Percentiles rank a stretch among this genome's conserved stretches.
These are phyloP conservation scores for Psilanteris sp. DNA, from an alignment of 1,140 invertebrate species.

Conservation along the genomic window DNA sequence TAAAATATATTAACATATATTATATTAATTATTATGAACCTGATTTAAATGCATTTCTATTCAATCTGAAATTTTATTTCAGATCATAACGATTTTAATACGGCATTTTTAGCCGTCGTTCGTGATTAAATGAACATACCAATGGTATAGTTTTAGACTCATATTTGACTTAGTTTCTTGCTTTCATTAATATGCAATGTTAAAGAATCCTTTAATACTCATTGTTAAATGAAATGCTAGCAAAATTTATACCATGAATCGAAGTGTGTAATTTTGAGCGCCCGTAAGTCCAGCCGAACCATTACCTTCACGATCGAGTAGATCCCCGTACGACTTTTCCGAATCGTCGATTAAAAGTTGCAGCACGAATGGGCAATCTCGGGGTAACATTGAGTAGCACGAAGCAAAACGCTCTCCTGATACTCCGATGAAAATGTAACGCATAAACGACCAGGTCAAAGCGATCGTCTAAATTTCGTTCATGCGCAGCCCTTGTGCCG, in stretches of 20 bases:
- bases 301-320: constrained; percentile 33
- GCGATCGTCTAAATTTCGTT: constrained; percentile 47
- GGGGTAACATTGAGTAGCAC: constrained; percentile 1
- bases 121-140: too few relatives aligned
- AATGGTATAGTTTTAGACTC: too few relatives aligned
- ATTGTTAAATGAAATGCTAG: constrained; percentile 2
- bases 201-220: background rate
- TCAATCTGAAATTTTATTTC: too few relatives aligned
- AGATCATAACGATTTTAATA: too few relatives aligned
- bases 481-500: background rate
- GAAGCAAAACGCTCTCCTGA: background rate
- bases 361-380: constrained; percentile 33
- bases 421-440: constrained; percentile 14
- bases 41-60: too few relatives aligned
- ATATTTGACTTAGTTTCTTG: background rate
- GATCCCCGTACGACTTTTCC: constrained; percentile 39
- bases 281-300: constrained; percentile 11
- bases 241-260: constrained; percentile 9
- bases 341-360: constrained; percentile 44
- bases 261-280: constrained; percentile 20
- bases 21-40: too few relatives aligned
- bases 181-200: background rate
- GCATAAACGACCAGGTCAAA: constrained; percentile 23
- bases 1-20: too few relatives aligned
- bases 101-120: too few relatives aligned